Evolutionary conservation across 2,888 invertebrate species (phyloP).

Genomic region (Melanargia galathea): DNA sequence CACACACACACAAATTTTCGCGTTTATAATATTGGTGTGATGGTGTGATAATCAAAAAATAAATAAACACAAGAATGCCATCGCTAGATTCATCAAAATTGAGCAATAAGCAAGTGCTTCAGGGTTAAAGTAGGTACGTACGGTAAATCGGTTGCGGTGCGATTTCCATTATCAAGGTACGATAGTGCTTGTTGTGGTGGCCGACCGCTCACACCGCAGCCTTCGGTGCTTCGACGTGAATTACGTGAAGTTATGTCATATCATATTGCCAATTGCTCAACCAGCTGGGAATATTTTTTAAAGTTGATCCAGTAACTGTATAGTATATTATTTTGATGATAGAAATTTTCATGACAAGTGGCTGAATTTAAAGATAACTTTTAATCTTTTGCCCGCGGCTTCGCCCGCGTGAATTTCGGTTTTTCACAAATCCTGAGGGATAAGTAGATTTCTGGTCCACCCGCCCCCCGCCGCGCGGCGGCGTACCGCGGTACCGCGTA

Average conservation of each 20-base stretch:
- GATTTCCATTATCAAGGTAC: slow-evolving; percentile 35
- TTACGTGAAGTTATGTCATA: too few species aligned
- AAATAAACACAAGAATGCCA: too few species aligned
- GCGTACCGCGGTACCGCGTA: too few species aligned
- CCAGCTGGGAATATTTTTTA: not conserved
- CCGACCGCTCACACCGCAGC: slow-evolving; percentile 56
- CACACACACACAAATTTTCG: too few species aligned
- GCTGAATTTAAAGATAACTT: not conserved
- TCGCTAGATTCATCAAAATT: too few species aligned
- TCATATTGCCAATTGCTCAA: slow-evolving; percentile 38
- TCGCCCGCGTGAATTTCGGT: too few species aligned
- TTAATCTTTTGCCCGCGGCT: too few species aligned
- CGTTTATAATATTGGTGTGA: too few species aligned
- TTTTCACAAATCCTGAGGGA: too few species aligned
- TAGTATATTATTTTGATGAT: not conserved
- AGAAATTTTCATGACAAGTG: not conserved
- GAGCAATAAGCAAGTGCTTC: not conserved
- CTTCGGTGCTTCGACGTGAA: slow-evolving; percentile 54
- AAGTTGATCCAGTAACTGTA: not conserved
- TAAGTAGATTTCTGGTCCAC: too few species aligned
- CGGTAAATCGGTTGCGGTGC: slow-evolving; percentile 12
- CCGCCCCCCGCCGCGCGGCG: too few species aligned
- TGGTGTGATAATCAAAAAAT: too few species aligned
- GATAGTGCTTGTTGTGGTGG: slow-evolving; percentile 37
- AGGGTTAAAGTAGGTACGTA: not conserved